Evolutionary conservation across 1,140 invertebrate genomes (phyloP).

Genomic region (Eufriesea mexicana): DNA sequence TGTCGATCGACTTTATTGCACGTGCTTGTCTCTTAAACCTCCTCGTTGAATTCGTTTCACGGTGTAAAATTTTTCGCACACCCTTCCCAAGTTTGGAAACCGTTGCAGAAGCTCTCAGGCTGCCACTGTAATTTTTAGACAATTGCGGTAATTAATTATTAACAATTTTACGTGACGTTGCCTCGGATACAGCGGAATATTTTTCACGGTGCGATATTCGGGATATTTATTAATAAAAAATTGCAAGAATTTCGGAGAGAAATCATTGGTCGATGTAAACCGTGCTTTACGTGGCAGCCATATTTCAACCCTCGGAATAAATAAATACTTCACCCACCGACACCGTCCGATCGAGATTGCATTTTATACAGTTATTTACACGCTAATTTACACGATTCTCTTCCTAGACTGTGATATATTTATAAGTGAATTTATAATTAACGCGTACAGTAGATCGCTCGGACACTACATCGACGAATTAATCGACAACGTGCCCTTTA

Average conservation of each 20-base stretch:
- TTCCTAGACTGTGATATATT: constrained; percentile 35
- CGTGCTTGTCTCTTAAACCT: background rate
- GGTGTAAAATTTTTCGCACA: background rate
- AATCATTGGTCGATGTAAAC: background rate
- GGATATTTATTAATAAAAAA: no score
- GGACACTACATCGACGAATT: constrained; percentile 11
- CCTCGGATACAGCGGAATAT: no score
- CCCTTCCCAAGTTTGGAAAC: no score
- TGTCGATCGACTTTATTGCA: constrained; percentile 25
- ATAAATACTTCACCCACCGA: constrained; percentile 38
- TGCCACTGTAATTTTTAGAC: no score
- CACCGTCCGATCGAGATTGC: constrained; percentile 26
- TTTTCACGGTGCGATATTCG: no score
- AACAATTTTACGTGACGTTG: no score
- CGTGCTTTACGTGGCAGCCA: background rate
- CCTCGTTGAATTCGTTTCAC: background rate
- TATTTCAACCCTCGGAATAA: constrained; percentile 19
- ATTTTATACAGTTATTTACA: constrained; percentile 82
- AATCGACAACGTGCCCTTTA: constrained; percentile 33
- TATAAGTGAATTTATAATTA: constrained; percentile 19
- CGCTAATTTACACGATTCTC: constrained; percentile 78
- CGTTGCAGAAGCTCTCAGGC: no score
- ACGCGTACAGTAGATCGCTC: background rate
- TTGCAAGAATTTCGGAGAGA: background rate
- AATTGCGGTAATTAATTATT: no score